These are phyloP conservation scores for Arrhopalites spinosus DNA, from an alignment of 2,888 invertebrate species.

Conservation along the genomic window DNA sequence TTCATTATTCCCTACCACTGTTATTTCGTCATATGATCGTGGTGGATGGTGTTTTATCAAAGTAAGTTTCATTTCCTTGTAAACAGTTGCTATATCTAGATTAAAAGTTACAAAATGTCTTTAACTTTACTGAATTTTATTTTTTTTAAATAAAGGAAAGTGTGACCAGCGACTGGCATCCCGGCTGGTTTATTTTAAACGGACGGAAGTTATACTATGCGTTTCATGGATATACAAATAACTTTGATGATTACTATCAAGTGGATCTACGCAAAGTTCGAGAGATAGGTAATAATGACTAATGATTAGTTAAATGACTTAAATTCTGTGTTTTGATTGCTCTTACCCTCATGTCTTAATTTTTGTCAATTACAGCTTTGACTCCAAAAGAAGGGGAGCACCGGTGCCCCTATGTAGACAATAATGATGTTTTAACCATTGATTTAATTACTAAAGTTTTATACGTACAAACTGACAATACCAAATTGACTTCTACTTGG, in stretches of 20 bases:
- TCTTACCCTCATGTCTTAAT: conserved; percentile 6
- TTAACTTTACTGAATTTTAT: neutral
- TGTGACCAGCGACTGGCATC: conserved; percentile 66
- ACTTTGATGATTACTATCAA: conserved; percentile 62
- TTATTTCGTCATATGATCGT: conserved; percentile 73
- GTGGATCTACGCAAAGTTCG: conserved; percentile 81
- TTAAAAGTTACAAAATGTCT: neutral
- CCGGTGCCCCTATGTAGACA: conserved; percentile 50
- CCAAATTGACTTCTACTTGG: conserved; percentile 77
- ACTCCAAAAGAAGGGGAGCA: conserved; percentile 40
- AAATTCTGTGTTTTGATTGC: neutral
- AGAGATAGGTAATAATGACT: conserved; percentile 68
- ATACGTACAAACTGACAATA: conserved; percentile 74
- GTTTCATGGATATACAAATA: conserved; percentile 48
- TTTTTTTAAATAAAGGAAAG: conserved; percentile 44
- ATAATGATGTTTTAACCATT: conserved; percentile 49
- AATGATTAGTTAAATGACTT: neutral
- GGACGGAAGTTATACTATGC: conserved; percentile 70
- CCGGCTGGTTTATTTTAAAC: conserved; percentile 79
- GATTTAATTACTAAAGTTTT: conserved; percentile 62
- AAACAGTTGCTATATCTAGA: neutral
- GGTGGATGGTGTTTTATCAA: conserved; percentile 81
- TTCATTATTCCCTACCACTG: conserved; percentile 69
- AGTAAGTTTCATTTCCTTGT: conserved; percentile 56
- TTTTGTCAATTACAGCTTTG: conserved; percentile 22